Evolutionary conservation across 2,888 invertebrate genomes (phyloP), one percentile per base, ranked within the genome.

Genomic region (Hirtodrosophila cameraria): DNA sequence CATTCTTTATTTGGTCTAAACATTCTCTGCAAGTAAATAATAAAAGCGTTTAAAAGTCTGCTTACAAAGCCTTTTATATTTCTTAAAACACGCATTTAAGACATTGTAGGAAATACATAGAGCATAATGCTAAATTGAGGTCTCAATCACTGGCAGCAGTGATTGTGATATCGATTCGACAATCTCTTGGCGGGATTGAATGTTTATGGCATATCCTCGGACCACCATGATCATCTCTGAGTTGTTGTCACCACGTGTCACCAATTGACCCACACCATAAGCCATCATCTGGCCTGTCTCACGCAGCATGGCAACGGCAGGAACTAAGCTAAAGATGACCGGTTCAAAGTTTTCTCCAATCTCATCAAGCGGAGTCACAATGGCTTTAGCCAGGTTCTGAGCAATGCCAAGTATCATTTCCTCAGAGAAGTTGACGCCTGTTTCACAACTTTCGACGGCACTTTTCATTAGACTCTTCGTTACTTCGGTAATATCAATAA

Each of bases 221-320:
- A 46, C 1, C 8, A 31, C 1, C 6, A 25, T 50, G 7, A 11
- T 9, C 31, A 53, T 33, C 1, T 25, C 9, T 3, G n/a, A 3
- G 5, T 39, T 11, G n/a, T 13, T 6, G 1, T 11, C 1, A 1
- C 15, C 6, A 11, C 7, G 11, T 0, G 36, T 12, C 15, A 50
- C 18, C 8, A 73, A 15, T n/a, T 59, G 74, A 9, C 45, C 58
- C 0, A 58, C 59, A 1, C 31, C 67, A 5, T 33, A 58, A 5
- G 30, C 67, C 18, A 15, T 0, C 3, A 68, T 9, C 0, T 20
- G 1, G 20, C 58, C 67, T 4, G 74, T 39, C 11, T 39, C 4
- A 9, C 8, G 31, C 4, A 11, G 11, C 27, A 68, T 3, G 5
- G 46, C 25, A 13, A 68, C 13, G 6, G 42, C 50, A 11, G 67